A percentile compares a stretch with the other conserved stretches of the same genome.
Conservation (phyloP, 2,113 vertebrate genomes). For the Hucho hucho region DNA sequence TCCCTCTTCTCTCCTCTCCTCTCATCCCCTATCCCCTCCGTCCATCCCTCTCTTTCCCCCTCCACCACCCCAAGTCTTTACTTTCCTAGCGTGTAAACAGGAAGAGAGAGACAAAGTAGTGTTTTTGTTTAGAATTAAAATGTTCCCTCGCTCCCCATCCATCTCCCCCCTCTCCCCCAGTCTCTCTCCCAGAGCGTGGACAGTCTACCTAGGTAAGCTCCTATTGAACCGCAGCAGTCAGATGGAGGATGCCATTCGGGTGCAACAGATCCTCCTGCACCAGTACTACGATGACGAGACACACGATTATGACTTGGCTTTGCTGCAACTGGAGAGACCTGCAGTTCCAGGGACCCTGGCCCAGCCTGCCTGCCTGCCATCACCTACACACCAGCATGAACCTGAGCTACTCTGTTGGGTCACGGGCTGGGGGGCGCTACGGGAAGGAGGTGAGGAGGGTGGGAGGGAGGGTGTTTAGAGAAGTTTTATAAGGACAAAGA, state of each 20-base stretch:
- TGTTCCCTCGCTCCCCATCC: neutral
- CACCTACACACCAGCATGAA: conserved; percentile 82
- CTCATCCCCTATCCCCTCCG: neutral
- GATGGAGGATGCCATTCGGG: conserved; percentile 81
- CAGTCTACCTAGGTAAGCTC: conserved; percentile 84
- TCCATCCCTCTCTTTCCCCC: neutral
- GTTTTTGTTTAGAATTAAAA: no score
- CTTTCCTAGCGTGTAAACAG: no score
- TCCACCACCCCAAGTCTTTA: no score
- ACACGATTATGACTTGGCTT: conserved; percentile 89
- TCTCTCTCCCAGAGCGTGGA: conserved; percentile 82
- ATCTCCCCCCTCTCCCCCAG: conserved; percentile 54
- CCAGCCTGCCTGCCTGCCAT: conserved; percentile 84
- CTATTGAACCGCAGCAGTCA: conserved; percentile 73
- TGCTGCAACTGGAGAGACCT: conserved; percentile 84
- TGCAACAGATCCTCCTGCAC: conserved; percentile 83
- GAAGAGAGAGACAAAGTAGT: no score
- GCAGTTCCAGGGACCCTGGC: conserved; percentile 72
- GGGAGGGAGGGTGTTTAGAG: conserved; percentile 36
- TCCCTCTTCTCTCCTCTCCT: neutral
- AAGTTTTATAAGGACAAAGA: no score
- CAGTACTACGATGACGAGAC: conserved; percentile 85
- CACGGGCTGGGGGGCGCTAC: conserved; percentile 87
- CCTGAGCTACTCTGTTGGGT: conserved; percentile 89
- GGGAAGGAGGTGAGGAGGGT: conserved; percentile 78